Percentiles rank a stretch among this genome's conserved stretches.
Conservation (phyloP, 2,113 vertebrate genomes). For the Hymenochirus boettgeri region DNA sequence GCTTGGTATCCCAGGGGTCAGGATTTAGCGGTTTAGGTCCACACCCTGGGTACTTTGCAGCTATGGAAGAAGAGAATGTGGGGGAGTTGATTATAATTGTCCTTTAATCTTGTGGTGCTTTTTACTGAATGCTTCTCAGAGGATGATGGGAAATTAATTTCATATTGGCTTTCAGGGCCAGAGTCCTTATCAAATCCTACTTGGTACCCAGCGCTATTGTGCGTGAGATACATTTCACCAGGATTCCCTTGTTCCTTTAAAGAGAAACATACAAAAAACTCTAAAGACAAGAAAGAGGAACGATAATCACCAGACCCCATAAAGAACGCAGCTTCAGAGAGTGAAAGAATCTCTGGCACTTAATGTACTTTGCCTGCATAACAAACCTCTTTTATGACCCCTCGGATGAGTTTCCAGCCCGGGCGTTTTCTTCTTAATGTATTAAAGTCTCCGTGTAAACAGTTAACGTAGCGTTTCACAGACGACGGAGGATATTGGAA, state of each 20-base stretch:
- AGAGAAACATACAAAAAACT: slow-evolving; percentile 27
- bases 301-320: slow-evolving; percentile 33
- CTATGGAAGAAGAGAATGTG: too few relatives aligned
- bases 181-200: too few relatives aligned
- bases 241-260: slow-evolving; percentile 3
- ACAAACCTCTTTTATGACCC: slow-evolving; percentile 40
- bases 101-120: too few relatives aligned
- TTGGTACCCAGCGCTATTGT: too few relatives aligned
- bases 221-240: too few relatives aligned
- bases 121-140: too few relatives aligned
- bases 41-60: too few relatives aligned
- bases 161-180: too few relatives aligned
- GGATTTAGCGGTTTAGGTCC: too few relatives aligned
- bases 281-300: slow-evolving; percentile 21
- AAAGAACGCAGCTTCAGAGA: slow-evolving; percentile 36
- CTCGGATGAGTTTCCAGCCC: slow-evolving; percentile 37
- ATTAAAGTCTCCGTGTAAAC: slow-evolving; percentile 37
- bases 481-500: slow-evolving; percentile 38
- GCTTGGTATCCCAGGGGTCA: too few relatives aligned
- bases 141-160: too few relatives aligned
- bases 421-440: slow-evolving; percentile 36
- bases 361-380: slow-evolving; percentile 41
- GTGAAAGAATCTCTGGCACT: slow-evolving; percentile 36
- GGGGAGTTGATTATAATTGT: too few relatives aligned
- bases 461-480: slow-evolving; percentile 35